phyloP scores from a whole-genome alignment of 2,888 invertebrate species.

The Ommatoiulus sabulosus region DNA sequence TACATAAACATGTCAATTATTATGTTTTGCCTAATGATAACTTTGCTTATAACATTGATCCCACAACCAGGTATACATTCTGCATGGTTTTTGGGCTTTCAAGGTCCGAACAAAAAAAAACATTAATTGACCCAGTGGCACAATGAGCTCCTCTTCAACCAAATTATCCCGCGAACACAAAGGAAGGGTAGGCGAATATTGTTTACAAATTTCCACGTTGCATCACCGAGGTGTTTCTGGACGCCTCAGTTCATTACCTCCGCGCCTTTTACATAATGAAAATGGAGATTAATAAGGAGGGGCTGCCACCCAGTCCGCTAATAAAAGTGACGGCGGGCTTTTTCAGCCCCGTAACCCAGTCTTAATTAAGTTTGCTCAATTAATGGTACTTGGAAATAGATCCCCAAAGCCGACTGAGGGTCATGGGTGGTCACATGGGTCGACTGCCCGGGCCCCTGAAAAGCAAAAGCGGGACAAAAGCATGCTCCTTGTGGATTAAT shows the following conservation, averaged over 20 bases:
- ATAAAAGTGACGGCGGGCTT: not conserved
- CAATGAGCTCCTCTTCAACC: constrained; percentile 21
- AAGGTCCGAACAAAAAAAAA: not conserved
- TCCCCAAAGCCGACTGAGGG: not conserved
- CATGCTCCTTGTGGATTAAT: not conserved
- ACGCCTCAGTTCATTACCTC: not conserved
- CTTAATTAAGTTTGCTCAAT: constrained; percentile 17
- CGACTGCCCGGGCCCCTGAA: not conserved
- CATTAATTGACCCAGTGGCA: constrained; percentile 29
- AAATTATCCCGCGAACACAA: not conserved
- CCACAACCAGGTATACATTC: no score
- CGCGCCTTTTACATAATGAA: not conserved
- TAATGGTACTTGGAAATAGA: constrained; percentile 27
- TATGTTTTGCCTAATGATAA: no score
- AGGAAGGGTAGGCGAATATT: not conserved
- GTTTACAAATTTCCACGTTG: not conserved
- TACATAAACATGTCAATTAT: no score
- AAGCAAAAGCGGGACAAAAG: constrained; percentile 5
- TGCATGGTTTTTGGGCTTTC: no score
- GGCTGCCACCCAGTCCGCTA: not conserved
- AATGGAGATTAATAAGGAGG: constrained; percentile 23
- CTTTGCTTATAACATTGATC: no score
- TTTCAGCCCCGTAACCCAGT: not conserved
- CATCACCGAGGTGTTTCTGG: not conserved
- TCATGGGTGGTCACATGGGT: not conserved